These are phyloP conservation scores for Gambusia yucatana DNA, from an alignment of 2,797 vertebrate species.

Conservation along the genomic window DNA sequence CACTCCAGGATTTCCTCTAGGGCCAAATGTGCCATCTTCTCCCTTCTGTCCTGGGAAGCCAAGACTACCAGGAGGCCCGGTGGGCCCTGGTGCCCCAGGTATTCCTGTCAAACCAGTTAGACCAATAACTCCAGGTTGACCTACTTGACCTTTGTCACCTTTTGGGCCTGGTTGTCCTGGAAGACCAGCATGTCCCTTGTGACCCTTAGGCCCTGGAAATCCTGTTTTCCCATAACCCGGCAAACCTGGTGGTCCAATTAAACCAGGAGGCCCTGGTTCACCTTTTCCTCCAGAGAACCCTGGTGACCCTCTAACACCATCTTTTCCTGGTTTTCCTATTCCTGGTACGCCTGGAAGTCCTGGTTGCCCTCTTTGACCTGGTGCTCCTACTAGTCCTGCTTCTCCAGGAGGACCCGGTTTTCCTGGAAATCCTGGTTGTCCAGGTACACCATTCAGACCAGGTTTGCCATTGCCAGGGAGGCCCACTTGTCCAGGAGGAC, in stretches of 20 bases:
- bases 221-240: constrained; percentile 93
- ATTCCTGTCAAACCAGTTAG: constrained; percentile 86
- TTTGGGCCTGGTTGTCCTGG: constrained; percentile 87
- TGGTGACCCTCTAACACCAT: constrained; percentile 89
- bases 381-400: constrained; percentile 83
- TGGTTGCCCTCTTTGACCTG: constrained; percentile 86
- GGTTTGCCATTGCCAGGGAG: constrained; percentile 89
- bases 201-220: constrained; percentile 91
- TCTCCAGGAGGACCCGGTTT: constrained; percentile 89
- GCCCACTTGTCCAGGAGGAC: constrained; percentile 86
- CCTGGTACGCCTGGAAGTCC: constrained; percentile 88
- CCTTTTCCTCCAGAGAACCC: constrained; percentile 91
- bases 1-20: constrained; percentile 84
- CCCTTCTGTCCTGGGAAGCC: constrained; percentile 93
- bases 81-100: constrained; percentile 89
- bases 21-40: constrained; percentile 85
- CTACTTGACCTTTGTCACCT: constrained; percentile 90
- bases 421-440: constrained; percentile 87
- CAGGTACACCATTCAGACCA: constrained; percentile 90
- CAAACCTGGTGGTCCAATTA: constrained; percentile 89
- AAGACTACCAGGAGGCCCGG: constrained; percentile 87
- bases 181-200: constrained; percentile 87
- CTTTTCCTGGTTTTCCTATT: constrained; percentile 90
- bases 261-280: constrained; percentile 87
- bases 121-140: constrained; percentile 87